These are phyloP conservation scores for Daphoenositta chrysoptera DNA, from an alignment of 2,113 vertebrate species.

Conservation along the genomic window DNA sequence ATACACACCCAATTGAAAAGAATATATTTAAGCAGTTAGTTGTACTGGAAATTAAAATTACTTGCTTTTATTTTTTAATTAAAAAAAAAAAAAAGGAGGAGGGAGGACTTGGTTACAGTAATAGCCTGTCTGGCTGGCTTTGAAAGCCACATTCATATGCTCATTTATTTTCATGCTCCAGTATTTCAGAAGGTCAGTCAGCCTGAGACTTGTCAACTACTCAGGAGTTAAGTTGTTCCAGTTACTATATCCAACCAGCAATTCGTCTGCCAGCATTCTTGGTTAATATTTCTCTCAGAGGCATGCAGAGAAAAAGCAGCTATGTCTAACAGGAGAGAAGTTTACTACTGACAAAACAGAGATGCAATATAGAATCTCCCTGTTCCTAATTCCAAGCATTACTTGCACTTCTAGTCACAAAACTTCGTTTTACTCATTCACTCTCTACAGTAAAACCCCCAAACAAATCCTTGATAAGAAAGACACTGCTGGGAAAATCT, in stretches of 20 bases:
- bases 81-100: not conserved
- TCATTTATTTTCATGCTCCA: slow-evolving; percentile 42
- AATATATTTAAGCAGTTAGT: not conserved
- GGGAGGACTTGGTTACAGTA: not conserved
- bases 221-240: slow-evolving; percentile 7
- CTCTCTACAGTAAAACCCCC: not conserved
- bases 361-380: not conserved
- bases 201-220: not conserved
- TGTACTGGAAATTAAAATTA: slow-evolving; percentile 3
- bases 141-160: slow-evolving; percentile 3
- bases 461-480: not conserved
- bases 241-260: slow-evolving; percentile 17
- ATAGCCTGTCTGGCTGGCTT: not conserved
- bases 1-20: not conserved
- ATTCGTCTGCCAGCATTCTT: not conserved
- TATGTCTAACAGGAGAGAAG: not conserved
- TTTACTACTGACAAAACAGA: not conserved
- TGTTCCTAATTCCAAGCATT: not conserved
- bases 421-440: not conserved
- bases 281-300: slow-evolving; percentile 39
- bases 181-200: slow-evolving; percentile 29
- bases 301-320: not conserved
- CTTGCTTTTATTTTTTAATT: slow-evolving; percentile 1
- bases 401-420: not conserved
- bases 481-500: not conserved